Base-by-base conservation (phyloP, 1,140 invertebrate species). In the Solenopsis fugax region DNA sequence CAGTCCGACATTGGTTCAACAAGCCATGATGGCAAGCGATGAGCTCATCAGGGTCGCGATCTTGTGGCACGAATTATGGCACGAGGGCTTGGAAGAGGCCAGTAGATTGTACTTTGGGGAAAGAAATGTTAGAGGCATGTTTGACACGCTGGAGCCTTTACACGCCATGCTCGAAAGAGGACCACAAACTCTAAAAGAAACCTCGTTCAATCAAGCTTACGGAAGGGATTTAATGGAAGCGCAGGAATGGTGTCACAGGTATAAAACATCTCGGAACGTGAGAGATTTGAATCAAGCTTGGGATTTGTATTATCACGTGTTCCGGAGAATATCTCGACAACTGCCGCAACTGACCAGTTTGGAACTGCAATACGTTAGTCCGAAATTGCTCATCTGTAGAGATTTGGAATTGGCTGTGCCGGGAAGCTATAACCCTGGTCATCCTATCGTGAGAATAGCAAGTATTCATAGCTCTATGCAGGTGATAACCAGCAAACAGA, bases 31-130 rank as follows among this genome's bases (percentile, higher is more conserved):
- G 97, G 98, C 98, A 37, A 99, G 98, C 88, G 99, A 99, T 91
- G 99, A 99, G 94, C 95, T 99, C 34, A 99, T 99, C 72, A 96
- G 99, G 78, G 99, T 99, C 0, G 99, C 99, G 7, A 99, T 99
- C 85, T 95, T 99, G 1, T 99, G 99, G 99, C 99, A 99, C 94
- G 99, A 99, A 94, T 97, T 99, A 88, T 99, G 99, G 99, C 98
- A 99, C 94, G 99, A 99, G 95, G 99, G 98, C 0, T 94, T 99
- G 10, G 99, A 99, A 94, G 99, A 99, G 96, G 99, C 99, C 0
- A 99, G 98, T 16, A 95, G 96, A 86, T 96, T 99, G 6, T 99
- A 99, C 93, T 99, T 99, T 94, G 99, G 98, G 0, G 99, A 99
- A 93, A 96, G 97, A 71, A 99, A 99, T 92, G 97, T 99, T 0